phyloP scores from a whole-genome alignment of 2,888 invertebrate species.

The Phyllotreta striolata region DNA sequence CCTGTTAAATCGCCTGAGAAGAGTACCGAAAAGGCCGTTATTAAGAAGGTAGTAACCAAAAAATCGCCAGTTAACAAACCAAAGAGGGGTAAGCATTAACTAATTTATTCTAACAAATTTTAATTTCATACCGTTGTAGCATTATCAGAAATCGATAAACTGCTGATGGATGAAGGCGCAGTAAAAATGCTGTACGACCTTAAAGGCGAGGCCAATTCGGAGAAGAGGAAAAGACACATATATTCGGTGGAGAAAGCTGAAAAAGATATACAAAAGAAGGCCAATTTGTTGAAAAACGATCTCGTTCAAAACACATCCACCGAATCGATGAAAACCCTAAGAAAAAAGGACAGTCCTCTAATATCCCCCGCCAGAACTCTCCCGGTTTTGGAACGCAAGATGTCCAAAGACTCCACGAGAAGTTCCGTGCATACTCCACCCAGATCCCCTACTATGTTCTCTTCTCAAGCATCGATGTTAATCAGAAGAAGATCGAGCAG shows the following conservation, averaged over 20 bases:
- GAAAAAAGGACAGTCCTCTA: constrained; percentile 58
- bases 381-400: constrained; percentile 52
- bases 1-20: constrained; percentile 37
- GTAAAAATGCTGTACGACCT: constrained; percentile 85
- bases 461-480: constrained; percentile 78
- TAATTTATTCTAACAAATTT: constrained; percentile 42
- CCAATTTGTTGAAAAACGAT: constrained; percentile 57
- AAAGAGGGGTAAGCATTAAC: constrained; percentile 39
- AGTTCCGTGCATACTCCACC: constrained; percentile 62
- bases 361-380: constrained; percentile 27
- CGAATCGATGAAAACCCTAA: constrained; percentile 60
- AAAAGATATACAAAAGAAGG: constrained; percentile 56
- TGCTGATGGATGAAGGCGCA: constrained; percentile 86
- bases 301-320: constrained; percentile 53
- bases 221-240: constrained; percentile 50
- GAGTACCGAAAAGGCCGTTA: constrained; percentile 35
- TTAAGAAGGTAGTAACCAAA: constrained; percentile 39
- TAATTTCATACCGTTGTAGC: too few relatives aligned
- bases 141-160: constrained; percentile 75
- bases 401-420: constrained; percentile 58
- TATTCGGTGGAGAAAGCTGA: constrained; percentile 54
- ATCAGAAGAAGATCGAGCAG: constrained; percentile 85
- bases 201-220: constrained; percentile 62
- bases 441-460: constrained; percentile 66
- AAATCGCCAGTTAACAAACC: constrained; percentile 34